A percentile compares a stretch with the other conserved stretches of the same genome.
Evolutionary conservation across 2,797 vertebrate genomes (phyloP).

Genomic region (Eremophila alpestris): DNA sequence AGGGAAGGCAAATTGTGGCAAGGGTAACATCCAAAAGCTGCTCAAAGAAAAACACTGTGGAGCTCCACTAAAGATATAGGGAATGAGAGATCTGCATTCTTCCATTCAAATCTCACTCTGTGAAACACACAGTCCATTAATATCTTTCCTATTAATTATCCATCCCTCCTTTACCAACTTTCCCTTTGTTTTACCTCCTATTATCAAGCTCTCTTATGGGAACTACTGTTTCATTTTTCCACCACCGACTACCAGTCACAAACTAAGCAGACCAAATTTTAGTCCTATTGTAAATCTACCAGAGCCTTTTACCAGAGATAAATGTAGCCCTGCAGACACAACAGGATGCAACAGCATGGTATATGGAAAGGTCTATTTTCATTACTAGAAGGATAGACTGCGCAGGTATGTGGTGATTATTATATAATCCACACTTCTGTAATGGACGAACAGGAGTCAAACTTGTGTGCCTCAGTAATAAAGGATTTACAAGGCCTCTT

Average conservation of each 20-base stretch:
- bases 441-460: conserved; percentile 43
- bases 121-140: background rate
- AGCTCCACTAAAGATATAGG: background rate
- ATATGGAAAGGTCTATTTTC: conserved; percentile 9
- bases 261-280: conserved; percentile 5
- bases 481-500: conserved; percentile 42
- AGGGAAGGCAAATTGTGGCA: background rate
- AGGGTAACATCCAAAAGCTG: background rate
- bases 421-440: conserved; percentile 6
- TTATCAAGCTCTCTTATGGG: background rate
- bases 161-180: background rate
- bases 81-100: background rate
- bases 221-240: conserved; percentile 12
- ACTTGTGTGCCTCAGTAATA: conserved; percentile 27
- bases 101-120: background rate
- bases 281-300: background rate
- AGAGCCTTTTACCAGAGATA: conserved; percentile 1
- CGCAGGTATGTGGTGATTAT: conserved; percentile 33
- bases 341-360: background rate
- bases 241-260: background rate
- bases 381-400: conserved; percentile 18
- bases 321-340: conserved; percentile 1
- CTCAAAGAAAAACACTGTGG: background rate
- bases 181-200: conserved; percentile 7
- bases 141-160: background rate